Conservation (phyloP, 2,113 vertebrate genomes). For the Apteryx owenii region DNA sequence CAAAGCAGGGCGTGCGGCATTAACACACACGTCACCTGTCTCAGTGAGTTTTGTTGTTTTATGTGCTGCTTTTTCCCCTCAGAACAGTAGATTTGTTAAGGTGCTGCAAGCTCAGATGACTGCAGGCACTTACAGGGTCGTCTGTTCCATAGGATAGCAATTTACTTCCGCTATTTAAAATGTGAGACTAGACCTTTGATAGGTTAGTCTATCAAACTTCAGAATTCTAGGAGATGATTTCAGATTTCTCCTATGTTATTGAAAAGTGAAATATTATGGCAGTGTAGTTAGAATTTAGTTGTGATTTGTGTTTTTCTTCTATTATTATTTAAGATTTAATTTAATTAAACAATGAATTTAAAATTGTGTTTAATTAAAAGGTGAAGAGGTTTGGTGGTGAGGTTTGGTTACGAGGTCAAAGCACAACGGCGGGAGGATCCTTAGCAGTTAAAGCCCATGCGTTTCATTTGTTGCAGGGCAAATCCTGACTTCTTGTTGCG, state of each 20-base stretch:
- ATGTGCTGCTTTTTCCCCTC: background rate
- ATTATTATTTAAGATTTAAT: background rate
- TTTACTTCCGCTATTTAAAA: background rate
- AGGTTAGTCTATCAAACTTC: background rate
- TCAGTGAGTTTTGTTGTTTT: background rate
- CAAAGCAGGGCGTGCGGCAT: background rate
- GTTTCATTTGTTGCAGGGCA: background rate
- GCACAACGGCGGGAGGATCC: background rate
- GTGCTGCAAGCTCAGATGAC: background rate
- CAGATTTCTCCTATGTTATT: background rate
- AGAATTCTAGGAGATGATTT: background rate
- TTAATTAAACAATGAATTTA: background rate
- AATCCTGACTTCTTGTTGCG: background rate
- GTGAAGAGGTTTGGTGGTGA: background rate
- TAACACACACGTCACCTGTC: background rate
- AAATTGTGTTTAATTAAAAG: background rate
- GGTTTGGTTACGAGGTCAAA: background rate
- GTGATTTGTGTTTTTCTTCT: background rate
- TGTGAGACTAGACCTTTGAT: background rate
- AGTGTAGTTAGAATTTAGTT: background rate
- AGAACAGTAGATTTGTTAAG: background rate
- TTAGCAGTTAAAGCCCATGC: rapidly evolving
- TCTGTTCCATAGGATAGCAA: background rate
- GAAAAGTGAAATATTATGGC: background rate
- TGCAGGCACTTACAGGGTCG: background rate